Evolutionary conservation across 2,888 invertebrate species (phyloP), one percentile per base, ranked within the genome.

Genomic region (Graphium colonna): DNA sequence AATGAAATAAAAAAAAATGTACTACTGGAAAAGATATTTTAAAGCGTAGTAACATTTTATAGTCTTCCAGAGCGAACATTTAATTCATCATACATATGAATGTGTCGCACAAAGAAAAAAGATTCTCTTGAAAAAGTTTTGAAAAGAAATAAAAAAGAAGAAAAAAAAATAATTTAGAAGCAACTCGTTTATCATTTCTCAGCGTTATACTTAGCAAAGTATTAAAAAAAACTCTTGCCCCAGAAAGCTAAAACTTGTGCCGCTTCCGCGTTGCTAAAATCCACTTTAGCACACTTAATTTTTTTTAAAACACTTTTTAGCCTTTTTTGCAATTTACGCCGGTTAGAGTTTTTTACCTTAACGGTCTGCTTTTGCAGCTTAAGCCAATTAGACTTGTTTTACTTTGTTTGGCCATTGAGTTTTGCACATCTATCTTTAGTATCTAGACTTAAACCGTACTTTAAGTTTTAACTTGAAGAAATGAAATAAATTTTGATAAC

Each of bases 171-270:
- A 31, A 33, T 46, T 36, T 36, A 47, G 41, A 36, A 33, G 1
- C 4, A 47, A 47, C 26, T 52, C 36, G 46, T 47, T 28, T 48
- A 53, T 41, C 41, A 53, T 53, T 48, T 48, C 48, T 15, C 36
- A 12, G 48, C 15, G 13, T 38, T 3, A 18, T 40, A 44, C 36
- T 47, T 47, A 21, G 38, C 46, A 10, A 41, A 17, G 26, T 41
- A 39, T n/a, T 38, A 44, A 48, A 49, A 53, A 52, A n/a, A 53
- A 53, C 48, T 49, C 42, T 53, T 49, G 53, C 39, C 48, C 53
- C 39, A 53, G 48, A 53, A 53, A 53, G 48, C 47, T 52, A 38
- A 43, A 48, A 38, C 52, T 52, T 43, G 21, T 41, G 52, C 47
- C 36, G 46, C 26, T 47, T 42, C 36, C 43, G 47, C 31, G 28